phyloP scores from a whole-genome alignment of 2,888 invertebrate genomes.

The Tetragonisca angustula region DNA sequence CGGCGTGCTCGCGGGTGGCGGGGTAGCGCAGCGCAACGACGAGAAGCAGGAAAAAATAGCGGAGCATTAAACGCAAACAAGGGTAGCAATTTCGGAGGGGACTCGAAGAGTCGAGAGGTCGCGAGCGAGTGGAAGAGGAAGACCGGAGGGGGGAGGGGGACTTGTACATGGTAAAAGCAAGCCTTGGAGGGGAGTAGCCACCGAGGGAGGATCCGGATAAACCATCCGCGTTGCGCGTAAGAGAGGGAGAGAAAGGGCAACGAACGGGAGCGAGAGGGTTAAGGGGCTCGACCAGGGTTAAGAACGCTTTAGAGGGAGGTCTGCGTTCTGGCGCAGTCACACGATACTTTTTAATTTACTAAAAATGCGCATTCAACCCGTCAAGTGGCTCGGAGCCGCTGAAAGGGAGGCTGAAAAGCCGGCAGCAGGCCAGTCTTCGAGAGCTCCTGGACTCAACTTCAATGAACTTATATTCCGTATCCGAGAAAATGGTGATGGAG shows the following conservation, averaged over 20 bases:
- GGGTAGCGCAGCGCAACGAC: slow-evolving; percentile 33
- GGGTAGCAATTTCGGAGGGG: slow-evolving; percentile 81
- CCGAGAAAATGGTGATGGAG: slow-evolving; percentile 15
- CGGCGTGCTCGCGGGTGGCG: slow-evolving; percentile 34
- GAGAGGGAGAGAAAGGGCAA: slow-evolving; percentile 58
- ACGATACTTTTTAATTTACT: slow-evolving; percentile 84
- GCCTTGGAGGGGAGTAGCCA: slow-evolving; percentile 49
- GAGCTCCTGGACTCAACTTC: slow-evolving; percentile 71
- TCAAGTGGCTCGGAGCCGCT: slow-evolving; percentile 71
- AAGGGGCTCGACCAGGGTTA: slow-evolving; percentile 74
- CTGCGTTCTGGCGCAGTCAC: slow-evolving; percentile 80
- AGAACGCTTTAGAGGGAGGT: slow-evolving; percentile 80
- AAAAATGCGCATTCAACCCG: slow-evolving; percentile 83
- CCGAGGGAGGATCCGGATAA: slow-evolving; percentile 48
- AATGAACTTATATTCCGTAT: slow-evolving; percentile 70
- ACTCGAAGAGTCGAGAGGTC: slow-evolving; percentile 79
- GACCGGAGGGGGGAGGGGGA: slow-evolving; percentile 24
- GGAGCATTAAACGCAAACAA: slow-evolving; percentile 82
- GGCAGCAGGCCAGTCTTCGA: slow-evolving; percentile 61
- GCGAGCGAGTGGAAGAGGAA: slow-evolving; percentile 66
- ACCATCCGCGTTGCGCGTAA: slow-evolving; percentile 59
- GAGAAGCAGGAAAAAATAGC: slow-evolving; percentile 76
- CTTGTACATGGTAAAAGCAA: slow-evolving; percentile 50
- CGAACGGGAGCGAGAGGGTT: slow-evolving; percentile 70
- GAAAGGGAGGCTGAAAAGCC: slow-evolving; percentile 58